These are phyloP conservation scores for Nylanderia fulva DNA, from an alignment of 1,140 invertebrate genomes.

Conservation along the genomic window DNA sequence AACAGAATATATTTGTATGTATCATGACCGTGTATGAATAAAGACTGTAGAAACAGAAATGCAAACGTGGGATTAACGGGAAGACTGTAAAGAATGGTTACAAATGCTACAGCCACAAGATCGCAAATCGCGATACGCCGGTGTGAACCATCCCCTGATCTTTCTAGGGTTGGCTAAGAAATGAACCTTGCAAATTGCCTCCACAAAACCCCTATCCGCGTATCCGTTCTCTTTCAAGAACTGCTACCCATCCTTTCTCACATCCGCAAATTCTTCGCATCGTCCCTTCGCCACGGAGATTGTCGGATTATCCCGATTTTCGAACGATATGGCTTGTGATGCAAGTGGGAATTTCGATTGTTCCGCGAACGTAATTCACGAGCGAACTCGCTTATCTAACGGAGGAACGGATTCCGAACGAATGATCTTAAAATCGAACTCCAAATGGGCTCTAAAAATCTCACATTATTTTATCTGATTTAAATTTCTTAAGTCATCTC, in stretches of 20 bases:
- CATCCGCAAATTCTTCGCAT: constrained; percentile 34
- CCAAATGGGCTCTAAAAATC: constrained; percentile 1
- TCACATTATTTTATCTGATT: background rate
- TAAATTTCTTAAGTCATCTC: background rate
- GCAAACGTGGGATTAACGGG: constrained; percentile 4
- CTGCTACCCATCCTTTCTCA: background rate
- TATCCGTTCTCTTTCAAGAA: no score
- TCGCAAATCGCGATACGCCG: constrained; percentile 61
- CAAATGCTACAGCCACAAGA: constrained; percentile 58
- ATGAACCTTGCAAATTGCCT: constrained; percentile 71
- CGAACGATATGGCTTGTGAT: constrained; percentile 43
- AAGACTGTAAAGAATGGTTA: constrained; percentile 48
- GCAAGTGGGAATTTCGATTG: constrained; percentile 52
- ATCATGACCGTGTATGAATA: constrained; percentile 14
- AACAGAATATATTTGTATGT: background rate
- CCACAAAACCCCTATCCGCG: background rate
- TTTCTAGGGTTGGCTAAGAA: constrained; percentile 43
- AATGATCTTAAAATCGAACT: constrained; percentile 34
- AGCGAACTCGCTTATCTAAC: constrained; percentile 39
- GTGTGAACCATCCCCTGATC: constrained; percentile 20
- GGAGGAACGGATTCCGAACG: constrained; percentile 18
- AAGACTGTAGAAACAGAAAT: constrained; percentile 51
- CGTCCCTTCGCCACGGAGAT: constrained; percentile 23
- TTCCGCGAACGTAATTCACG: constrained; percentile 36
- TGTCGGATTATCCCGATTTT: constrained; percentile 45